Percentiles rank a stretch among this genome's conserved stretches.
These are phyloP conservation scores for Meleagris gallopavo DNA, from an alignment of 2,113 vertebrate species.

Conservation along the genomic window DNA sequence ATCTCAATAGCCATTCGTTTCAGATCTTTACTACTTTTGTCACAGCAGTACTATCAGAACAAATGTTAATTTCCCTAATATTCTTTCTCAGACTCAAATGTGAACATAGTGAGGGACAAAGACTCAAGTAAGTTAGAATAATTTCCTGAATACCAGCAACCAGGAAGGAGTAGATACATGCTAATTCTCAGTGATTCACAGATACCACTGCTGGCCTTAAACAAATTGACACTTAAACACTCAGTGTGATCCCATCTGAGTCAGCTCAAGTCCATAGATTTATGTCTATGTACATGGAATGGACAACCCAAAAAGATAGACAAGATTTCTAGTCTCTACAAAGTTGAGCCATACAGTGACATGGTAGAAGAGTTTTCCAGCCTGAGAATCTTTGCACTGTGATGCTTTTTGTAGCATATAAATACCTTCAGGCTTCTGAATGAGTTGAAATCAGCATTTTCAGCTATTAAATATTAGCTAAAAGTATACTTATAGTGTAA, in stretches of 20 bases:
- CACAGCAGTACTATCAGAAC: constrained; percentile 25
- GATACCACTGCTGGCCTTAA: background rate
- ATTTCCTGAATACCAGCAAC: constrained; percentile 25
- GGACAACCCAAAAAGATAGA: background rate
- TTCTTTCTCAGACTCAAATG: constrained; percentile 26
- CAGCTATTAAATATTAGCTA: background rate
- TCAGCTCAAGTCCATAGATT: background rate
- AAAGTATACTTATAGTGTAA: background rate
- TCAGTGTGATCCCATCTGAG: background rate
- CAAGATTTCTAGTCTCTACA: background rate
- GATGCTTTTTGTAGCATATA: background rate
- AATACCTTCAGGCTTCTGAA: background rate
- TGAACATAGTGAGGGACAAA: background rate
- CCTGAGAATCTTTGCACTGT: background rate
- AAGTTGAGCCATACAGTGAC: background rate
- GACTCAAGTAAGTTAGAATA: constrained; percentile 24
- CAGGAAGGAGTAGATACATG: constrained; percentile 1
- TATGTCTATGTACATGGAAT: background rate
- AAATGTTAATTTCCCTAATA: constrained; percentile 45
- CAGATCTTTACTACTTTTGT: constrained; percentile 31
- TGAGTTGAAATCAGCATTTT: background rate
- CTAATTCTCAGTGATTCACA: background rate
- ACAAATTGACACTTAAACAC: background rate
- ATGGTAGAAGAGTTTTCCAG: background rate
- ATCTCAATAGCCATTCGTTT: constrained; percentile 44